Base-by-base conservation (phyloP, 2,888 invertebrate species). In the Scaptodrosophila latifasciaeformis region DNA sequence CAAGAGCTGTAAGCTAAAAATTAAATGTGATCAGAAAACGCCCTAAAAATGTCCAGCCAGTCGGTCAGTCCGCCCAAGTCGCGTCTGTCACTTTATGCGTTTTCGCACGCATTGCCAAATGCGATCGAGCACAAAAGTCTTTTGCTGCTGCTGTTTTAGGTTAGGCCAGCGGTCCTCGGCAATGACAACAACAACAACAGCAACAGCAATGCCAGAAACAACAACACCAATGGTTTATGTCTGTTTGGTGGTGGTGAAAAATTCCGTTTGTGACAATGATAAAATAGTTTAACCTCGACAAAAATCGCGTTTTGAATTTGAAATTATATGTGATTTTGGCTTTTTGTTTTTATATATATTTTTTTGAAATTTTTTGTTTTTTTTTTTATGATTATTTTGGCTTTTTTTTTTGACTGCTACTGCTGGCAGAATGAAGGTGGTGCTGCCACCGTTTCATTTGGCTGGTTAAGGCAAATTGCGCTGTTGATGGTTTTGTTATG, bases 231-330 rank as follows among this genome's bases (percentile, higher is more conserved):
- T 7, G 24, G 24, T 24, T 3, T 10, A 13, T 17, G 37, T 17
- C 15, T 34, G 21, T 42, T 31, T 21, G n/a, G 66, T 63, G 67
- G 68, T 80, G 77, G 75, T 74, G 70, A 81, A 82, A 80, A 82
- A 83, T 69, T 77, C 78, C 80, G 72, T 81, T 82, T 82, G 84
- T 83, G 82, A 82, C 82, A 82, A 83, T 82, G 82, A 82, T 82
- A 83, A 83, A 82, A 82, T 82, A 82, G 82, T 83, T 83, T 82
- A 82, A 81, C 82, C 82, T 82, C 82, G 82, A 63, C 71, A 72
- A 66, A 68, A 83, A 72, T 82, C 83, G 82, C 80, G 82, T 81
- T 82, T 82, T 82, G 82, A 82, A 82, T 82, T 82, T 82, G 75
- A 82, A 82, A 80, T 83, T 37, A 45, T 59, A 60, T 52, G 62